A percentile compares a stretch with the other conserved stretches of the same genome.
Evolutionary conservation across 1,140 invertebrate species (phyloP).

Genomic region (Microplitis mediator): DNA sequence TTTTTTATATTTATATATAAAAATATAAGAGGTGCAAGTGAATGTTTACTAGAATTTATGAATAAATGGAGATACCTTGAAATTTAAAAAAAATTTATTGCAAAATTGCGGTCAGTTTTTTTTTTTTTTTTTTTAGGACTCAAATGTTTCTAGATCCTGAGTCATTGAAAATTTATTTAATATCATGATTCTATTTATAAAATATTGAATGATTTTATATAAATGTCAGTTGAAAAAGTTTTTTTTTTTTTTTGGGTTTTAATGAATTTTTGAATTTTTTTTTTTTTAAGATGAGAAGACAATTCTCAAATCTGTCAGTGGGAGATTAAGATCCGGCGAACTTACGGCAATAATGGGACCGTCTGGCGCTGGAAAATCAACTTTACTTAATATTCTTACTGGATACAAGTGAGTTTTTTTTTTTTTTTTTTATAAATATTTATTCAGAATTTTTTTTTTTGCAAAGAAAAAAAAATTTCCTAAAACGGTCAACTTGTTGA

Average conservation of each 20-base stretch:
- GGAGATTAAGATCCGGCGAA: slow-evolving; percentile 80
- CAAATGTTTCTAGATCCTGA: no score
- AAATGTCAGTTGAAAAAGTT: neutral
- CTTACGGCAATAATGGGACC: slow-evolving; percentile 94
- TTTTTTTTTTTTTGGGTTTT: neutral
- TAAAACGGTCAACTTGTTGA: neutral
- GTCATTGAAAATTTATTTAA: neutral
- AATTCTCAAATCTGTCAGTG: slow-evolving; percentile 84
- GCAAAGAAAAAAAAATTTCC: neutral
- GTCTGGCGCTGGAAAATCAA: slow-evolving; percentile 90
- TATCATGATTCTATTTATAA: neutral
- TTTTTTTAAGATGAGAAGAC: slow-evolving; percentile 74
- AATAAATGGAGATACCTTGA: no score
- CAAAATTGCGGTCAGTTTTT: no score
- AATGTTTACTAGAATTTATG: no score
- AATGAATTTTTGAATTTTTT: neutral
- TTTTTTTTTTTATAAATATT: neutral
- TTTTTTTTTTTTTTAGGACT: no score
- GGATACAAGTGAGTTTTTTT: slow-evolving; percentile 79
- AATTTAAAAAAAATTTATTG: no score
- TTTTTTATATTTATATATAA: no score
- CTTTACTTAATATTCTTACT: slow-evolving; percentile 84
- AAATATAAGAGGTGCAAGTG: no score
- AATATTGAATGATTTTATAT: neutral
- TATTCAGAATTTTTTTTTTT: neutral